Conservation (phyloP, 2,113 vertebrate species). For the Corythoichthys haematopterus region DNA sequence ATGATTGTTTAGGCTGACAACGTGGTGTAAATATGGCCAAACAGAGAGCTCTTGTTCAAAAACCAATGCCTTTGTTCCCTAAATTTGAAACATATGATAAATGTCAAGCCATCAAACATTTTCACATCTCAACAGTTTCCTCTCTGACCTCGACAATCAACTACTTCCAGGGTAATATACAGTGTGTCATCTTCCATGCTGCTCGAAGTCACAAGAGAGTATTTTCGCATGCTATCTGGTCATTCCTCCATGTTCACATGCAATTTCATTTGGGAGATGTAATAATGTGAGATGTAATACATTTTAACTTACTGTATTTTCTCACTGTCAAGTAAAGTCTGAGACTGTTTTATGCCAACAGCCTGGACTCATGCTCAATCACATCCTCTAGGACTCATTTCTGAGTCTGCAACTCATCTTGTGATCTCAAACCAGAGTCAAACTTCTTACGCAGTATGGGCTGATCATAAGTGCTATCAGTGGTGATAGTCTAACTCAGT, state of each 20-base stretch:
- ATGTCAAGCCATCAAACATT: conserved; percentile 17
- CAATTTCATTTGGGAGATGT: not conserved
- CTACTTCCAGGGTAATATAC: conserved; percentile 10
- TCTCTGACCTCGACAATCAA: conserved; percentile 27
- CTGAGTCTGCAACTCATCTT: conserved; percentile 47
- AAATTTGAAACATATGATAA: conserved; percentile 26
- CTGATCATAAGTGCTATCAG: conserved; percentile 27
- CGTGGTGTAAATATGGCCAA: conserved; percentile 34
- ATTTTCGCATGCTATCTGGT: not conserved
- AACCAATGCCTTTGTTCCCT: not conserved
- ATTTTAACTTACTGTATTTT: conserved; percentile 15
- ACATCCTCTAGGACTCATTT: conserved; percentile 11
- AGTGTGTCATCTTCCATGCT: not conserved
- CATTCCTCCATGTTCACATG: not conserved
- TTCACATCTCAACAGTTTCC: conserved; percentile 10
- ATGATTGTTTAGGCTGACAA: conserved; percentile 44
- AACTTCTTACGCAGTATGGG: conserved; percentile 37
- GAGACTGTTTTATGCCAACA: conserved; percentile 23
- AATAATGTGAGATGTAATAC: not conserved
- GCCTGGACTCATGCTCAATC: conserved; percentile 23
- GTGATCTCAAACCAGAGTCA: conserved; percentile 31
- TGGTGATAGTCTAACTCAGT: conserved; percentile 20
- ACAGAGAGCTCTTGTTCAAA: conserved; percentile 35
- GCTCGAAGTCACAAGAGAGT: not conserved
- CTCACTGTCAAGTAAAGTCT: conserved; percentile 19